A percentile compares a stretch with the other conserved stretches of the same genome.
Conservation (phyloP, 1,140 invertebrate species). For the Cherax destructor region DNA sequence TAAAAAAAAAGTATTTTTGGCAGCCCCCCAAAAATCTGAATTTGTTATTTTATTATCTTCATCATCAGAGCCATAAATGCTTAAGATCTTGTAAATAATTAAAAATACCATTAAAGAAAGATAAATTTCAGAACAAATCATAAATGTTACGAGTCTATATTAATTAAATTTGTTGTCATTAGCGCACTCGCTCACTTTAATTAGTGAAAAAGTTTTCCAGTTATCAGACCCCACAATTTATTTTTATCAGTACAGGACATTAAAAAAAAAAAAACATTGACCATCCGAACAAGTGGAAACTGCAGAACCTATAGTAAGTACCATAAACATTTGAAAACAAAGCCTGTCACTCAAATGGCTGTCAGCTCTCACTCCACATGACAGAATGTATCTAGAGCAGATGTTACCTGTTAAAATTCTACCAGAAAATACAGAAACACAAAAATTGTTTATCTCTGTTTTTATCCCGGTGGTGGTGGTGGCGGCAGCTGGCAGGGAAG, state of each 20-base stretch:
- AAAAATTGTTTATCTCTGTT: constrained; percentile 50
- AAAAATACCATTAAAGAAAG: neutral
- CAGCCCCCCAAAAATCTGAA: no score
- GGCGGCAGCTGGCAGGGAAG: constrained; percentile 23
- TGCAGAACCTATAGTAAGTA: neutral
- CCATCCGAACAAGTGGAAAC: neutral
- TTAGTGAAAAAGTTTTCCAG: neutral
- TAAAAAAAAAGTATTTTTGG: no score
- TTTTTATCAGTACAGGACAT: neutral
- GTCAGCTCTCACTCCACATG: neutral
- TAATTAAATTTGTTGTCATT: neutral
- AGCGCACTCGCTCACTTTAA: neutral
- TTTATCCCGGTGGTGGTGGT: constrained; percentile 21
- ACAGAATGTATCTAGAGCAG: constrained; percentile 5
- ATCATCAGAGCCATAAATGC: no score
- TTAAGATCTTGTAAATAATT: no score
- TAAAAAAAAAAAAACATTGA: neutral
- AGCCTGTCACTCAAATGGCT: neutral
- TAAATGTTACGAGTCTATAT: neutral
- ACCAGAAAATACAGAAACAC: constrained; percentile 8
- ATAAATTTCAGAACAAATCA: neutral
- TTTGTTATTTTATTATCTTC: no score
- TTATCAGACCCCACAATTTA: neutral
- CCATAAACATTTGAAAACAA: neutral
- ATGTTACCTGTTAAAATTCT: constrained; percentile 34